phyloP scores from a whole-genome alignment of 1,140 invertebrate species.

The Polypedilum pembai region DNA sequence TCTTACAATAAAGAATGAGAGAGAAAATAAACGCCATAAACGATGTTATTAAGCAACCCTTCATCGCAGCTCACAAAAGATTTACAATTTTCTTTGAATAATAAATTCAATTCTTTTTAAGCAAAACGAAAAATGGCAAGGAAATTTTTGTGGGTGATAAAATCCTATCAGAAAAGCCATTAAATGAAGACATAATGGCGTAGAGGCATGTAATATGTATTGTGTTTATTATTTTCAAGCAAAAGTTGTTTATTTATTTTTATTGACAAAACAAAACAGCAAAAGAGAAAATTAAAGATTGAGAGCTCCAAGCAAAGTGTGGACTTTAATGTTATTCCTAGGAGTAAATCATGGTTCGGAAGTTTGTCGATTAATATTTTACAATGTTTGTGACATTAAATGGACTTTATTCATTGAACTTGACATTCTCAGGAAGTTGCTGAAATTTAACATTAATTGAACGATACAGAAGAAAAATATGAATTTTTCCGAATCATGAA shows the following conservation, averaged over 20 bases:
- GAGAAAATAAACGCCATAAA: not conserved
- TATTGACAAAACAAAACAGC: not conserved
- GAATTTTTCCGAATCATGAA: no score
- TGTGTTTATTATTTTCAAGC: not conserved
- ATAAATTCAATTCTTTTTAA: conserved; percentile 14
- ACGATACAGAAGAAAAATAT: no score
- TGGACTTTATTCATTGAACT: no score
- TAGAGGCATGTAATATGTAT: not conserved
- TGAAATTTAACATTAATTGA: no score
- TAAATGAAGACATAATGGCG: conserved; percentile 9
- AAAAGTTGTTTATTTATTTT: not conserved
- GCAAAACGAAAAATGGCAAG: no score
- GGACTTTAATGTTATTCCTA: not conserved
- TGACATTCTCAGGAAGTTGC: no score
- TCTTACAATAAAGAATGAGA: not conserved
- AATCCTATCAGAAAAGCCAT: conserved; percentile 10
- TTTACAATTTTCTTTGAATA: conserved; percentile 7
- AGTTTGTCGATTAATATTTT: no score
- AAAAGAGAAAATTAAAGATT: not conserved
- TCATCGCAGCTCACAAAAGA: not conserved
- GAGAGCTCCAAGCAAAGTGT: not conserved
- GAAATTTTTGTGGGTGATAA: conserved; percentile 2
- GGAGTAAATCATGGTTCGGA: no score
- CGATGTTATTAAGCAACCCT: conserved; percentile 17
- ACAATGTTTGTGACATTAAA: no score